Base-by-base conservation (phyloP, 2,888 invertebrate genomes). In the Lasioglossum zephyrum region DNA sequence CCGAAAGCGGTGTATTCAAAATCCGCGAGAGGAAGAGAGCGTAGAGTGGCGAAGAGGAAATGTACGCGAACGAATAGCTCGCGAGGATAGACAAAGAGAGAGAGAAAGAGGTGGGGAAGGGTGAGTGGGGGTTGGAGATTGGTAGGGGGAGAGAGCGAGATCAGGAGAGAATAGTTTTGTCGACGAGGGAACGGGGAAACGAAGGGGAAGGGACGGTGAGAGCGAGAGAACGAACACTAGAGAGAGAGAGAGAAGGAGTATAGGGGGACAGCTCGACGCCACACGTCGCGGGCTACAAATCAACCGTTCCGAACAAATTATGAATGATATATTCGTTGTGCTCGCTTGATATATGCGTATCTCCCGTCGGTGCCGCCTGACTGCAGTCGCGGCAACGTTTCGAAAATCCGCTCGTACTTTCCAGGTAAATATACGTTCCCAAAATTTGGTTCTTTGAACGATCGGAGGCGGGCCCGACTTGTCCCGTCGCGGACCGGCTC, bases 321-420 rank as follows among this genome's bases (percentile, higher is more conserved):
- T 95, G 94, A 95, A 95, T 95, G 95, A 95, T 95, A 95, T 95
- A 95, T 95, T 94, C 94, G 94, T 93, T 93, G 91, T 90, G 92
- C 92, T 82, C 91, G 91, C 92, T 94, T 95, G 94, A 94, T 94
- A 94, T 94, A 94, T 92, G 94, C 91, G 91, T 92, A 92, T 92
- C 93, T 93, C 89, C 87, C 90, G 91, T 88, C 87, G 90, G 85
- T 86, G 86, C 87, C 89, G 90, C 87, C 87, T 86, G 89, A 90
- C 91, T 89, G 87, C 86, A 84, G 87, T 85, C 85, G 84, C 63
- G 75, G 81, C 79, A 80, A 84, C 86, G 88, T 82, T 87, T 88
- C 75, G 85, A 91, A 90, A 90, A 90, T 90, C 84, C 88, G 85
- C 63, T 74, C 87, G 80, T 87, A 87, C 87, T 83, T 88, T 90